phyloP scores from a whole-genome alignment of 2,888 invertebrate species.

The Tholera decimalis region DNA sequence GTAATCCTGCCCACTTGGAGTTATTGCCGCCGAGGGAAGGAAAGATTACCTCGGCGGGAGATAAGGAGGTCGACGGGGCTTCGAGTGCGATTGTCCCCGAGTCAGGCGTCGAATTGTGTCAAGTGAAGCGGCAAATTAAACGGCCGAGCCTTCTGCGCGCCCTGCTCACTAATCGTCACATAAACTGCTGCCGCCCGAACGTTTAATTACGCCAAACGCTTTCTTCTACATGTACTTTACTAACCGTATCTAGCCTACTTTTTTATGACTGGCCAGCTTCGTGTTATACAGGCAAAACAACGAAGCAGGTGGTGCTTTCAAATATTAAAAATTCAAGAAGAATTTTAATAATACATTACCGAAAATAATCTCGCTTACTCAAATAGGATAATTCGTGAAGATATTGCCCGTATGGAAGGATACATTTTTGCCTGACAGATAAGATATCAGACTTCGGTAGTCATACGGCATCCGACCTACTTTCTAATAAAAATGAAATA shows the following conservation, averaged over 20 bases:
- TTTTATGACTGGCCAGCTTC: conserved; percentile 7
- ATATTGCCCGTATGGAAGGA: conserved; percentile 28
- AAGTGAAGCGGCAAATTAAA: conserved; percentile 92
- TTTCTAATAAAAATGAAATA: conserved; percentile 60
- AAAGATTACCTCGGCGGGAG: conserved; percentile 91
- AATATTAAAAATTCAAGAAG: too few species aligned
- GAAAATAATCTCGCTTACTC: conserved; percentile 2
- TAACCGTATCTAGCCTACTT: conserved; percentile 52
- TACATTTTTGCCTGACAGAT: conserved; percentile 45
- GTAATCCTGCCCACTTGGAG: conserved; percentile 91
- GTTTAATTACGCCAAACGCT: conserved; percentile 87
- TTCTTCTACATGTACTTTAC: conserved; percentile 75
- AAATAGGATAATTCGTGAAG: conserved; percentile 23
- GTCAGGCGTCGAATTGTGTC: conserved; percentile 92
- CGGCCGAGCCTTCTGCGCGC: conserved; percentile 90
- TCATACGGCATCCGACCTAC: conserved; percentile 56
- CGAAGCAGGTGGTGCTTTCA: not conserved
- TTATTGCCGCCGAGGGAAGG: conserved; percentile 91
- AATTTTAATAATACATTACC: not conserved
- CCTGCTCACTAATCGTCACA: conserved; percentile 90
- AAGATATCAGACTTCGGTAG: conserved; percentile 50
- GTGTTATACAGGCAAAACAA: not conserved
- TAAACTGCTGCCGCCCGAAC: conserved; percentile 87
- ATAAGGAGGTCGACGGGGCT: conserved; percentile 91
- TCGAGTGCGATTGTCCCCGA: conserved; percentile 91